Evolutionary conservation across 2,113 vertebrate genomes (phyloP).

Genomic region (Neolamprologus longior): DNA sequence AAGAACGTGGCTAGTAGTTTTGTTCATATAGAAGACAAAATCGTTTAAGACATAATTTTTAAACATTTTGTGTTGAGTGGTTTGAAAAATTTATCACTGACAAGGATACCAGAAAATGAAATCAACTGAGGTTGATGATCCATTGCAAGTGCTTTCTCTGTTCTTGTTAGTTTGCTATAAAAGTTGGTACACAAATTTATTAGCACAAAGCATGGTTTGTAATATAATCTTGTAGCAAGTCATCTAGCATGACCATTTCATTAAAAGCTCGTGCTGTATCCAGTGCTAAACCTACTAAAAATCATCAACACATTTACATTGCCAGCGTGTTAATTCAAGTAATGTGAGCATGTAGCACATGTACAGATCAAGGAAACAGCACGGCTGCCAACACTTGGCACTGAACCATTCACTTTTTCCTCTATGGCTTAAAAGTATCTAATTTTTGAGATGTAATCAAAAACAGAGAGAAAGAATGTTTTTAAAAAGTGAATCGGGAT

Average conservation of each 20-base stretch:
- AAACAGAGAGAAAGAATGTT: background rate
- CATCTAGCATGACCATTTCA: background rate
- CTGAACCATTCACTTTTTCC: background rate
- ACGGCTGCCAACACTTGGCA: background rate
- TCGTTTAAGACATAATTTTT: rapidly evolving
- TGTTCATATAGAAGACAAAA: background rate
- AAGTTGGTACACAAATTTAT: background rate
- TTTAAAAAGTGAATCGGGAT: rapidly evolving
- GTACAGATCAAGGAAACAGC: background rate
- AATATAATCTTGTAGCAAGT: background rate
- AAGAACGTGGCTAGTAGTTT: background rate
- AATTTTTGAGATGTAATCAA: background rate
- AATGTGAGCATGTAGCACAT: background rate
- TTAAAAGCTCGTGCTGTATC: background rate
- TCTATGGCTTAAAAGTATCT: background rate
- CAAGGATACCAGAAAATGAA: background rate
- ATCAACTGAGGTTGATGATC: background rate
- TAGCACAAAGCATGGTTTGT: background rate
- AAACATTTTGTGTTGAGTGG: rapidly evolving
- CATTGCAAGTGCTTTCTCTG: background rate
- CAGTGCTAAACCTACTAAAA: background rate
- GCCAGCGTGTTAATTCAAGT: background rate
- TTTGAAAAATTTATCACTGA: rapidly evolving
- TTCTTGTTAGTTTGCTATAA: background rate
- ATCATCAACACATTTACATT: background rate